Conservation (phyloP, 2,113 vertebrate species). For the Neodontobutis hainanensis region DNA sequence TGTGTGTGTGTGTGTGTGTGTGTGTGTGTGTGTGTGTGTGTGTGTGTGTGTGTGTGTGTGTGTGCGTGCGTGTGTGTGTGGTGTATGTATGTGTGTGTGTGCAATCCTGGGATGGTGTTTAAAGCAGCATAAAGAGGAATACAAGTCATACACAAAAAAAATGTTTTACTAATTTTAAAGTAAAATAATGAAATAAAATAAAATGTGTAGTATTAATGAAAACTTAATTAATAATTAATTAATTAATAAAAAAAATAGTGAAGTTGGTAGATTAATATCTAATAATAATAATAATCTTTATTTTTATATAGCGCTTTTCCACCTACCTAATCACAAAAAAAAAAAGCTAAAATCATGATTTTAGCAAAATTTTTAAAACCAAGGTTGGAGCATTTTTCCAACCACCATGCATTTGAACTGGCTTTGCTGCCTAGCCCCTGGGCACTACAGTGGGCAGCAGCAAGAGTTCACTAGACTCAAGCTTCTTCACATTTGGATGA, state of each 20-base stretch:
- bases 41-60: background rate
- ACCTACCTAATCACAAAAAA: too few species aligned
- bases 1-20: background rate
- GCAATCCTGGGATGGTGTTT: constrained; percentile 21
- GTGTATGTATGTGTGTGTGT: background rate
- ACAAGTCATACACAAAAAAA: background rate
- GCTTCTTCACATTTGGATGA: background rate
- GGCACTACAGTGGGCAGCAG: background rate
- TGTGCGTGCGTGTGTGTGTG: background rate
- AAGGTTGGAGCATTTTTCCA: too few species aligned
- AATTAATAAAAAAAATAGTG: too few species aligned
- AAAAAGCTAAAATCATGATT: too few species aligned
- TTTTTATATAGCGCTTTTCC: too few species aligned
- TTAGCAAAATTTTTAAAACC: too few species aligned
- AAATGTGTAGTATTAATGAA: too few species aligned
- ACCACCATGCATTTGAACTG: background rate
- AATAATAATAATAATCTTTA: too few species aligned
- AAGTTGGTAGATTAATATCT: too few species aligned
- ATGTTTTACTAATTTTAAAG: too few species aligned
- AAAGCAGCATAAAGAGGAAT: constrained; percentile 17
- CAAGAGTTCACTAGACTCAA: background rate
- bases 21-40: background rate
- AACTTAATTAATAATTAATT: too few species aligned
- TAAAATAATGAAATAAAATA: too few species aligned
- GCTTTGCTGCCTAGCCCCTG: background rate